Percentiles rank a stretch among this genome's conserved stretches.
Evolutionary conservation across 2,113 vertebrate species (phyloP).

Genomic region (Pelecanoides urinatrix): DNA sequence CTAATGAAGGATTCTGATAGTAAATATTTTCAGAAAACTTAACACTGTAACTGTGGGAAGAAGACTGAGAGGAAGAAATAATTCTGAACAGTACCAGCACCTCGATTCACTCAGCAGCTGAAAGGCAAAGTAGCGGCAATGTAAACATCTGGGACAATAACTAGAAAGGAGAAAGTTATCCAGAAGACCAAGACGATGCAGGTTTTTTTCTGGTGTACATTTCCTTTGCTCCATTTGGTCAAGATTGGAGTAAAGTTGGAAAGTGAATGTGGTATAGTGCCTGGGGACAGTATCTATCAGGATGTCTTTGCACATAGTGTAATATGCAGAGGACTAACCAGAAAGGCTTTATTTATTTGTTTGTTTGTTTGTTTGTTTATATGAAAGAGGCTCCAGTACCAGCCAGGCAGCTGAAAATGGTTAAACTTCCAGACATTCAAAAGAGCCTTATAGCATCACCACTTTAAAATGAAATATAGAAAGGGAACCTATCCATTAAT

Average conservation of each 20-base stretch:
- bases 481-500: not conserved
- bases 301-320: not conserved
- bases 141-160: not conserved
- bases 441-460: not conserved
- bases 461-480: not conserved
- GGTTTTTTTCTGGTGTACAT: not conserved
- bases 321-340: not conserved
- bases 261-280: not conserved
- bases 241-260: not conserved
- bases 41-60: not conserved
- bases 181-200: not conserved
- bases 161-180: not conserved
- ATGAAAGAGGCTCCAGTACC: not conserved
- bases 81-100: not conserved
- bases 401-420: not conserved
- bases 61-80: not conserved
- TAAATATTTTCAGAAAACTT: not conserved
- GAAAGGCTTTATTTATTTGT: not conserved
- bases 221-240: not conserved
- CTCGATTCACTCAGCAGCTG: not conserved
- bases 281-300: not conserved
- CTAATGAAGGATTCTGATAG: not conserved
- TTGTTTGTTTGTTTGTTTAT: not conserved
- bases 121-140: not conserved
- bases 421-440: not conserved